These are phyloP conservation scores for Agapostemon virescens DNA, from an alignment of 2,888 invertebrate species.

Conservation along the genomic window DNA sequence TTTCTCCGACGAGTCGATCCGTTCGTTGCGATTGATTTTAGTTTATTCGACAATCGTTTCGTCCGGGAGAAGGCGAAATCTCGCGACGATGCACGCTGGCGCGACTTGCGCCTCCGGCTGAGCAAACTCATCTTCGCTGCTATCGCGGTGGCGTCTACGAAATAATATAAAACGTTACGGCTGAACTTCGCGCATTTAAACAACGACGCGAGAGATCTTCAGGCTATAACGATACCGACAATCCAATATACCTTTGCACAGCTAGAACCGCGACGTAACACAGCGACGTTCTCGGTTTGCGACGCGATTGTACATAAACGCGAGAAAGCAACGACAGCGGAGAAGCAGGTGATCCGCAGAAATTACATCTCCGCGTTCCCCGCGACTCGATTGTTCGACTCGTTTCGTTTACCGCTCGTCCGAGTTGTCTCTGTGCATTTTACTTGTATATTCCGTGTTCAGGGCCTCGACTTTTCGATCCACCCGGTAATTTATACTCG, in stretches of 20 bases:
- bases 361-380: constrained; percentile 5
- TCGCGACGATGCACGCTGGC: neutral
- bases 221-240: too few species aligned
- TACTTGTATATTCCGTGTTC: constrained; percentile 39
- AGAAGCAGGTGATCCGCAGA: constrained; percentile 34
- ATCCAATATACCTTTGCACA: neutral
- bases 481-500: constrained; percentile 70
- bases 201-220: too few species aligned
- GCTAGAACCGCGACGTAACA: neutral
- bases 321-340: constrained; percentile 30
- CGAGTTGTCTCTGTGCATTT: constrained; percentile 39
- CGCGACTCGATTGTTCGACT: constrained; percentile 11
- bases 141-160: too few species aligned
- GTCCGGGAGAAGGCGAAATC: neutral
- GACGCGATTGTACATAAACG: constrained; percentile 45
- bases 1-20: neutral
- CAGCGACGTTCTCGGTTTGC: constrained; percentile 11
- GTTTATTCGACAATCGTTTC: neutral
- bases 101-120: neutral
- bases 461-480: constrained; percentile 28
- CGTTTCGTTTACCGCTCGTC: constrained; percentile 12
- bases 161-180: too few species aligned
- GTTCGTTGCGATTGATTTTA: neutral
- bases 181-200: too few species aligned
- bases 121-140: neutral